Percentiles rank a stretch among this genome's conserved stretches.
Evolutionary conservation across 2,888 invertebrate species (phyloP).

Genomic region (Cantharis rustica): DNA sequence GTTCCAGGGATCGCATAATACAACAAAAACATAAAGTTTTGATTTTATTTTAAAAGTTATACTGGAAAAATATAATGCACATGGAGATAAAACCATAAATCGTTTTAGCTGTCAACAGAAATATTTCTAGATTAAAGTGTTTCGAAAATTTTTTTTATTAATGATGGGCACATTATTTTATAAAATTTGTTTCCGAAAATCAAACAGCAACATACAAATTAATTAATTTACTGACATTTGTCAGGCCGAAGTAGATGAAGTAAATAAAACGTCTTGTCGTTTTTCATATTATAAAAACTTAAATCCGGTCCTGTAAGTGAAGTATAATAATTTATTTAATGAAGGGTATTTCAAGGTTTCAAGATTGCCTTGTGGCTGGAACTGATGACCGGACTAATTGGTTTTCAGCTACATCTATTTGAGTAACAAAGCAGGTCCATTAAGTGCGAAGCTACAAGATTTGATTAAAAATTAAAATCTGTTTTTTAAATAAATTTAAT

Average conservation of each 20-base stretch:
- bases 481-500: background rate
- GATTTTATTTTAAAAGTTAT: background rate
- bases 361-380: conserved; percentile 6
- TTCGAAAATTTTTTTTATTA: background rate
- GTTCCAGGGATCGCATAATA: background rate
- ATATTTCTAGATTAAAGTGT: background rate
- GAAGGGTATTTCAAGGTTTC: conserved; percentile 7
- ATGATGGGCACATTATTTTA: background rate
- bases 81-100: background rate
- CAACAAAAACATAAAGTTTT: background rate
- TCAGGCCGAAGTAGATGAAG: background rate
- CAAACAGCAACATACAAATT: background rate
- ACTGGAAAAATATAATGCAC: background rate
- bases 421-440: background rate
- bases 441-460: background rate
- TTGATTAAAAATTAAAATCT: background rate
- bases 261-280: background rate
- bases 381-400: conserved; percentile 15
- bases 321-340: conserved; percentile 16
- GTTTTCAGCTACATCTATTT: conserved; percentile 2
- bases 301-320: conserved; percentile 11
- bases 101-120: background rate
- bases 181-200: background rate
- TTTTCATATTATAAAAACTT: background rate
- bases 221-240: background rate